phyloP scores from a whole-genome alignment of 1,140 invertebrate genomes.

The Lucilia cuprina region DNA sequence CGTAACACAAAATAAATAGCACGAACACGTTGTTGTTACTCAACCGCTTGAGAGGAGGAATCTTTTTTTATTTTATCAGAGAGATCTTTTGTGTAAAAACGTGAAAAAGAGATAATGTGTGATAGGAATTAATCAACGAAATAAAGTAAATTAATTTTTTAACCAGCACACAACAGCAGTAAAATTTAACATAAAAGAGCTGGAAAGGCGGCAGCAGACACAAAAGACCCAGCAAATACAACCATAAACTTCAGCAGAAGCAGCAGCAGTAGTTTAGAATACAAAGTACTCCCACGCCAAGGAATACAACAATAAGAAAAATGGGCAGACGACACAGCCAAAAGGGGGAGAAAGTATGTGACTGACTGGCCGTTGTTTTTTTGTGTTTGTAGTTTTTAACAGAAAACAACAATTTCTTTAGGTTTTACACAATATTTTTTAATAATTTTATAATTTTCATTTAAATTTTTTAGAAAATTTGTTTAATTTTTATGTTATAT shows the following conservation, averaged over 20 bases:
- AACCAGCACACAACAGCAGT: neutral
- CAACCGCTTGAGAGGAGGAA: neutral
- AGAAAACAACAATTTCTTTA: neutral
- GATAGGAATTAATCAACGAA: neutral
- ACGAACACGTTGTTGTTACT: constrained; percentile 1
- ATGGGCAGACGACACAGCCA: neutral
- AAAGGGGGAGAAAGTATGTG: neutral
- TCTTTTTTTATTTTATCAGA: neutral
- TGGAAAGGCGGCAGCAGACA: neutral
- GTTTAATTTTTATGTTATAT: neutral
- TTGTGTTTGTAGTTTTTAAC: no score
- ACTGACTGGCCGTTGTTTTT: neutral
- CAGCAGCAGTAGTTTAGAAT: neutral
- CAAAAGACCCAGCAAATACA: neutral
- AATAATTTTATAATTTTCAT: no score
- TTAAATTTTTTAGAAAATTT: neutral
- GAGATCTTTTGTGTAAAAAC: neutral
- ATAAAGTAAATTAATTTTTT: neutral
- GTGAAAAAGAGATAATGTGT: neutral
- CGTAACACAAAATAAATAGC: neutral
- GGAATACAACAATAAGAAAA: neutral
- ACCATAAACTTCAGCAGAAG: no score
- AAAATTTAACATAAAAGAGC: neutral
- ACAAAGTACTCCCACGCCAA: neutral
- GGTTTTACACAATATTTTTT: no score